Base-by-base conservation (phyloP, 1,140 invertebrate genomes). In the Chironomus tepperi region DNA sequence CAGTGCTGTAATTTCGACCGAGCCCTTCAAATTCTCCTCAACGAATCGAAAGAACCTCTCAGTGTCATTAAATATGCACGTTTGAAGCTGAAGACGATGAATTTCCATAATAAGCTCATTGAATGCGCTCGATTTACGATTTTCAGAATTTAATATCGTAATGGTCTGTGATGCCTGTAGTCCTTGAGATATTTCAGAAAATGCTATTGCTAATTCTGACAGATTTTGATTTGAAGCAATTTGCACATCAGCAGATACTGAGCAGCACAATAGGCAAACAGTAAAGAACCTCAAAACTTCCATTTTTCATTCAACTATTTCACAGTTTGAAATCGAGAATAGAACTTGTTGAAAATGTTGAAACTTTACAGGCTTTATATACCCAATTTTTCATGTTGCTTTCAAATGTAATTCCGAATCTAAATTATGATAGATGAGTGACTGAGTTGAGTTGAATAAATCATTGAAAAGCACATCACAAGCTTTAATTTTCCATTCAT, bases 1-100 rank as follows among this genome's bases (percentile, higher is more conserved):
- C 70, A 82, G 75, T 75, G 77, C 81, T n/a, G 80, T 77, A 76
- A 80, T 80, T 74, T 81, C 81, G 42, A 80, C 80, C 65, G 79
- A 77, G 15, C 79, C 79, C 42, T 76, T 73, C 3, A 81, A 76
- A 76, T 76, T 81, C 2, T 75, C 43, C 57, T 82, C 81, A n/a
- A 82, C 78, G 70, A 80, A 78, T 34, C 79, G 64, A 43, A 80
- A 79, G 76, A 80, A 82, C 2, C 77, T 70, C 65, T 78, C 77
- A n/a, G 74, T 64, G 57, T 82, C 76, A 47, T 79, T 77, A 18
- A 80, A 82, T 10, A 82, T 79, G 10, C 79, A 80, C 0, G 79
- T 79, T 64, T 81, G 79, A 73, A 79, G 19, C 12, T 21, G n/a
- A 7, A 9, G 43, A 34, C 47, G 10, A 74, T 74, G 74, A 19